Percentiles rank a stretch among this genome's conserved stretches.
These are phyloP conservation scores for Hydrophis major DNA, from an alignment of 2,797 vertebrate genomes.

Conservation along the genomic window DNA sequence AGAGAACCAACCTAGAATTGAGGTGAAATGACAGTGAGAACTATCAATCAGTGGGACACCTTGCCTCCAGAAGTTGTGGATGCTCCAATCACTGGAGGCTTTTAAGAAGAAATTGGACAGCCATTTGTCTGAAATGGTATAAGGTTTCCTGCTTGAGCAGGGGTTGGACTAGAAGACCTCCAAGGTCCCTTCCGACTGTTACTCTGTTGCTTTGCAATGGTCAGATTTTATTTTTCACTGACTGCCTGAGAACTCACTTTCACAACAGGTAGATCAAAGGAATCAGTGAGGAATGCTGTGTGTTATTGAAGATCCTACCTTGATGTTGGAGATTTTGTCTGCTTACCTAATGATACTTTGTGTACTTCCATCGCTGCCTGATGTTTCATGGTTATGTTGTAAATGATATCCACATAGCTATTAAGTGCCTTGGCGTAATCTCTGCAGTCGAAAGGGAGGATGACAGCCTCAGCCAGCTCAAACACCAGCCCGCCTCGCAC, in stretches of 20 bases:
- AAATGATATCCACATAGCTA: conserved; percentile 77
- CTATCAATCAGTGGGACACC: too few species aligned
- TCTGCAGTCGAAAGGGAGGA: conserved; percentile 84
- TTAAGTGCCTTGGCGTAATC: conserved; percentile 82
- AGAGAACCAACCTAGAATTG: too few species aligned
- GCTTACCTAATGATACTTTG: conserved; percentile 84
- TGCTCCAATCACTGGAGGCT: too few species aligned
- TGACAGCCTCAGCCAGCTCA: conserved; percentile 77
- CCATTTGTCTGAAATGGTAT: neutral
- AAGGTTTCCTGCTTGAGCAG: too few species aligned
- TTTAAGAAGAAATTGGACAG: too few species aligned
- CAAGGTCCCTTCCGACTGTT: neutral
- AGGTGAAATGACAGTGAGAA: too few species aligned
- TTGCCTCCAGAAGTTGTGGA: too few species aligned
- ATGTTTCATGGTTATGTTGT: conserved; percentile 75
- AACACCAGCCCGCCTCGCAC: conserved; percentile 87
- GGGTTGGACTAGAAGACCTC: neutral
- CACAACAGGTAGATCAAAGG: neutral
- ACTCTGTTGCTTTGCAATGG: neutral
- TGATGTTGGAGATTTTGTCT: neutral
- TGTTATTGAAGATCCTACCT: neutral
- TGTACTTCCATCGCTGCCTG: conserved; percentile 71
- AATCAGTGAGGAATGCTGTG: neutral
- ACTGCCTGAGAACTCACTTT: neutral
- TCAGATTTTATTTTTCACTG: neutral